Evolutionary conservation across 2,113 vertebrate species (phyloP), one percentile per base, ranked within the genome.

Genomic region (Girardinichthys multiradiatus): DNA sequence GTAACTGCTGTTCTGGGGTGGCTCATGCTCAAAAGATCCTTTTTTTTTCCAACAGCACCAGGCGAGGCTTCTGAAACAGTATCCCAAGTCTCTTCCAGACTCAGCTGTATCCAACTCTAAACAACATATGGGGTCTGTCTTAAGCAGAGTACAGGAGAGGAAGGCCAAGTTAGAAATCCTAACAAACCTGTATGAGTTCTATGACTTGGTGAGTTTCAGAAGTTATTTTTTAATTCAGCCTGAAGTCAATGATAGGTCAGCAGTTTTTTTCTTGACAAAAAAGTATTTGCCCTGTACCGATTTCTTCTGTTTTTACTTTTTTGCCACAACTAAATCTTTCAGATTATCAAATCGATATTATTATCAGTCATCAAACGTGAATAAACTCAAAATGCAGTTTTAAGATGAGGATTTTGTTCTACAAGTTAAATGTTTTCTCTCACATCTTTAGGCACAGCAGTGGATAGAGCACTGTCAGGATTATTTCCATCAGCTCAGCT

Each of bases 391-490:
- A 42, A 24, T 8, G 45, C 21, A 19, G 7, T 21, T n/a, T 54
- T n/a, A 6, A 54, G 21, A 19, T 51, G 19, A n/a, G 24, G 24
- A 24, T 54, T 54, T n/a, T 54, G 48, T 2, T 54, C 8, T 45
- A 45, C 14, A 67, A 68, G 8, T 45, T 14, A 73, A 71, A 26
- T n/a, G 3, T 0, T n/a, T 12, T 12, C 19, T 76, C 70, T 75
- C 33, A 31, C n/a, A 35, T 79, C n/a, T 61, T 3, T 64, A 96
- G 95, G 94, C 80, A 1, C 86, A 93, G 70, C 82, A 84, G 68
- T 94, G 93, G 94, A 87, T 90, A 77, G 79, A 91, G 29, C 92
- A 91, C 74, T 93, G 94, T 77, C 84, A 91, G 72, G 90, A 94
- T 48, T 93, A 92, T 74, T 93, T 93, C 63, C 54, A 71, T 54